Conservation (phyloP, 2,888 invertebrate species). For the Salticus scenicus region DNA sequence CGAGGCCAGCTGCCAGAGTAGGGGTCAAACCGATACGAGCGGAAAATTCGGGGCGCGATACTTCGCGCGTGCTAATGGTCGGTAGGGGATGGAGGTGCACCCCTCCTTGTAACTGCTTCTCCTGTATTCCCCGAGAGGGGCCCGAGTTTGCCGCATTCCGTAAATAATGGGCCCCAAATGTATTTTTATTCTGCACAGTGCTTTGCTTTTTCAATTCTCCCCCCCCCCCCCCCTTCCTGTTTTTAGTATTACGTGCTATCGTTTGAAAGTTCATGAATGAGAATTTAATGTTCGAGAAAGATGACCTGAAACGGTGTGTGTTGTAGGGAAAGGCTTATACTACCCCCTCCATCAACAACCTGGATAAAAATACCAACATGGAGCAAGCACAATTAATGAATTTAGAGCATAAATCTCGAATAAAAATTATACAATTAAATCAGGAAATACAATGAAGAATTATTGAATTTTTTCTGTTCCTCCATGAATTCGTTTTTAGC, state of each 20-base stretch:
- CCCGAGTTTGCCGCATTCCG: conserved; percentile 24
- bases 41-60: conserved; percentile 61
- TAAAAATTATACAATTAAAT: no score
- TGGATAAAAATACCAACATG: no score
- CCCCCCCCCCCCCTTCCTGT: background rate
- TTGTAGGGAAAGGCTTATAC: no score
- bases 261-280: background rate
- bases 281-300: background rate
- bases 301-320: no score
- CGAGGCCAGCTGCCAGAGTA: conserved; percentile 41
- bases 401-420: no score
- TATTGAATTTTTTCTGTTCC: no score
- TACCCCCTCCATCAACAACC: no score
- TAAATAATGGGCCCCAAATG: conserved; percentile 65
- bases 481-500: no score
- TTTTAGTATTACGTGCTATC: background rate
- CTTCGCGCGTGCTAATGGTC: conserved; percentile 58
- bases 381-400: no score
- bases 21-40: conserved; percentile 59
- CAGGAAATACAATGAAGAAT: no score
- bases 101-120: background rate
- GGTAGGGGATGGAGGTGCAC: conserved; percentile 3
- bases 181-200: conserved; percentile 52
- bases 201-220: conserved; percentile 30
- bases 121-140: background rate